Base-by-base conservation (phyloP, 2,113 vertebrate genomes). In the Dendropsophus ebraccatus region DNA sequence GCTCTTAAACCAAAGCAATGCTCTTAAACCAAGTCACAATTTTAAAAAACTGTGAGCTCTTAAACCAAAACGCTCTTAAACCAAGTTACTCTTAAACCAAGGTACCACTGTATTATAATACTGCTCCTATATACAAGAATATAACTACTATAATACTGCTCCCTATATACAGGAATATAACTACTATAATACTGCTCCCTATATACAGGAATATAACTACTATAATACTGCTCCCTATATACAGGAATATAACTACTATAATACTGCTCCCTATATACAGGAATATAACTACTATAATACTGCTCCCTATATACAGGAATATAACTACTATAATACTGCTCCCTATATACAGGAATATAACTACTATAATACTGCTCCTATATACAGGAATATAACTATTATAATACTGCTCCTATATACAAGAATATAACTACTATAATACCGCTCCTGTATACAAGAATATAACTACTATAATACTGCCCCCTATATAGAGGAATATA, bases 361-460 rank as follows among this genome's bases (percentile, higher is more conserved):
- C 54, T 58, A 58, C 54, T 58, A 58, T 58, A n/a, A 58, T 58
- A 9, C 56, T 58, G 56, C 56, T 11, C 56, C 56, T n/a, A 58
- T n/a, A 10, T 58, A 58, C 23, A 58, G n/a, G 21, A 58, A 58
- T n/a, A 58, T 58, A 58, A 58, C 23, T 58, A 58, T 7, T n/a
- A 58, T 58, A 58, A 58, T 58, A 58, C 56, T 58, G 56, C 56
- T n/a, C 56, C 56, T 58, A 58, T 58, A 10, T 58, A 58, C 56
- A 58, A 58, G 56, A 58, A n/a, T 58, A 58, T 58, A 58, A 58
- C 56, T 58, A 58, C 54, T 58, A 58, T 58, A 58, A 58, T 58
- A 58, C 21, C 8, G 54, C 19, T n/a, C 54, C 54, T 58, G n/a
- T 58, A 8, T 58, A 58, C 54, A 58, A 58, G 54, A 58, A 58